A percentile compares a stretch with the other conserved stretches of the same genome.
Conservation (phyloP, 2,888 invertebrate species). For the Coleophora flavipennella region DNA sequence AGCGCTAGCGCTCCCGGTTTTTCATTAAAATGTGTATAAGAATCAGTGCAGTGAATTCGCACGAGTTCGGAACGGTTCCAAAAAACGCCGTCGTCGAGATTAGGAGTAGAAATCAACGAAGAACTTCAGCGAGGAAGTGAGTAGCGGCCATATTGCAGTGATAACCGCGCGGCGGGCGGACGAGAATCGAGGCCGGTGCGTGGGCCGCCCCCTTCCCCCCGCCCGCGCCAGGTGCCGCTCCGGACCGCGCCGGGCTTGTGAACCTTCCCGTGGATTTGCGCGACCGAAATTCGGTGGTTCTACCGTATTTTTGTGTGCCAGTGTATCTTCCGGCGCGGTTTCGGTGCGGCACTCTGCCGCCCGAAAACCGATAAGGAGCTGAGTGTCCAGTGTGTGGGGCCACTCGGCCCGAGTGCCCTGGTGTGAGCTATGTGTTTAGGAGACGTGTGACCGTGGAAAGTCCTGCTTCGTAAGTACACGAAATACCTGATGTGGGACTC, state of each 20-base stretch:
- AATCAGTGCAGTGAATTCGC: conserved; percentile 73
- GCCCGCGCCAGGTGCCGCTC: conserved; percentile 72
- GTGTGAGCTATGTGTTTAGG: conserved; percentile 61
- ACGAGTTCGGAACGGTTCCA: conserved; percentile 71
- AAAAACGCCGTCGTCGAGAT: conserved; percentile 71
- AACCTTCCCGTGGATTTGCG: conserved; percentile 73
- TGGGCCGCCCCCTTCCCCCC: conserved; percentile 72
- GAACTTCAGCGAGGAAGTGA: conserved; percentile 74
- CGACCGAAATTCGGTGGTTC: conserved; percentile 67
- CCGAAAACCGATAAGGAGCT: conserved; percentile 29
- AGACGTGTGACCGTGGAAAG: conserved; percentile 63
- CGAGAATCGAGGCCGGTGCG: conserved; percentile 74
- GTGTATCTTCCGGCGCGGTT: conserved; percentile 61
- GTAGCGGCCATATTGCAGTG: conserved; percentile 74
- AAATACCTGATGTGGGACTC: conserved; percentile 36
- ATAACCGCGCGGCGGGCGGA: conserved; percentile 74
- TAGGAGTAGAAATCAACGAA: conserved; percentile 72
- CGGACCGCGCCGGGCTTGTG: conserved; percentile 75
- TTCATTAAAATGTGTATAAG: conserved; percentile 74
- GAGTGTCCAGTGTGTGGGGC: conserved; percentile 65
- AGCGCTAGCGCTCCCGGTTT: conserved; percentile 72
- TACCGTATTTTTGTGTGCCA: conserved; percentile 59
- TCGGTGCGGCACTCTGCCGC: conserved; percentile 47
- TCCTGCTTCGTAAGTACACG: conserved; percentile 64
- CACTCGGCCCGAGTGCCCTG: conserved; percentile 60